Evolutionary conservation across 2,888 invertebrate species (phyloP).

Genomic region (Drosophila hawaiiensis): DNA sequence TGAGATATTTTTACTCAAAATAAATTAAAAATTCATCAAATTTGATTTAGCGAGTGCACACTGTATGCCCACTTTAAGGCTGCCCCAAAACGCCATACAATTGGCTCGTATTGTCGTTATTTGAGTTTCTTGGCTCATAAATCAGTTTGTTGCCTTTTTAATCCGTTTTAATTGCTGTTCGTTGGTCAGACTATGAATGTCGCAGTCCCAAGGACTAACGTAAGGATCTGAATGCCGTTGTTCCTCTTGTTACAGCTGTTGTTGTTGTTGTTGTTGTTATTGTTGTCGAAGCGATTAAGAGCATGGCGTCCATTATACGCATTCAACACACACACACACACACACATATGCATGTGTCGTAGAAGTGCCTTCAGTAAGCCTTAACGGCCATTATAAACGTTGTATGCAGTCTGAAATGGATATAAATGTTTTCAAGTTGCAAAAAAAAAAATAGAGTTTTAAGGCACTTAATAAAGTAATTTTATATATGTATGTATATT

Average conservation of each 20-base stretch:
- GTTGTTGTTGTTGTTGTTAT: conserved; percentile 27
- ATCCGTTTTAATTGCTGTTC: conserved; percentile 82
- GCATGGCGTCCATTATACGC: conserved; percentile 62
- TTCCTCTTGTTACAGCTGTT: conserved; percentile 47
- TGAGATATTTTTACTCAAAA: no score
- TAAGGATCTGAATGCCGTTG: conserved; percentile 46
- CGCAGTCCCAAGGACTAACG: conserved; percentile 70
- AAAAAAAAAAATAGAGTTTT: conserved; percentile 13
- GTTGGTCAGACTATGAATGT: conserved; percentile 79
- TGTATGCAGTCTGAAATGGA: conserved; percentile 62
- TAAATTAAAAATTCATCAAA: no score
- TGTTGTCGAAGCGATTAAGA: conserved; percentile 71
- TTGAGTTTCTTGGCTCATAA: conserved; percentile 83
- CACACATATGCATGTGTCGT: conserved; percentile 32
- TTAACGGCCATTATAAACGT: conserved; percentile 74
- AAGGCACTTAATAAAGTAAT: conserved; percentile 10
- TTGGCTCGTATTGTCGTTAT: conserved; percentile 79
- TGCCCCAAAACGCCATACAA: conserved; percentile 3
- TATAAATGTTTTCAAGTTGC: conserved; percentile 52
- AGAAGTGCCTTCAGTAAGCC: conserved; percentile 53
- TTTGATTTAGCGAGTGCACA: neutral
- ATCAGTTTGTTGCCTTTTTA: conserved; percentile 82
- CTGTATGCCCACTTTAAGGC: conserved; percentile 1
- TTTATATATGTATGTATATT: neutral
- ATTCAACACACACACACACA: conserved; percentile 50